Base-by-base conservation (phyloP, 2,797 vertebrate genomes). In the Eospalax fontanierii region DNA sequence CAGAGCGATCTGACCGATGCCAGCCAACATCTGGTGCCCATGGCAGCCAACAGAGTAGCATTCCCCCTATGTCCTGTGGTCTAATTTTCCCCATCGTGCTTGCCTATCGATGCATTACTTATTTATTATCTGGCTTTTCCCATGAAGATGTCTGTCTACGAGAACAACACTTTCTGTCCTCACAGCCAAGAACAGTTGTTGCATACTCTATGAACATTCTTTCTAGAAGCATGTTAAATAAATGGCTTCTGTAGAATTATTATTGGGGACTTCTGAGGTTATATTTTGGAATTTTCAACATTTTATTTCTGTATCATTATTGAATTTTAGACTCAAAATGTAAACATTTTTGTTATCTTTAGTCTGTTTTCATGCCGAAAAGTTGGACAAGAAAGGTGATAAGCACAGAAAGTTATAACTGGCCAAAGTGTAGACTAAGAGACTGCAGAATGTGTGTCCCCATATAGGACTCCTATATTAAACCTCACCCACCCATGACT, bases 231-330 rank as follows among this genome's bases (percentile, higher is more conserved):
- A 2, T 19, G 43, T 63, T 78, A 30, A 92, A 50, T n/a, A 18
- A 83, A 71, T 11, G n/a, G 14, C 33, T 43, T 63, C 59, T 74
- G 6, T 30, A 50, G 66, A 38, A 43, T 75, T 66, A 86, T 14
- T 80, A 50, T 18, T 43, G n/a, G 26, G 70, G 46, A 71, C 21
- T 16, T 16, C 22, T 5, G 54, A 61, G 30, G 28, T 43, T 19
- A 82, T 4, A 85, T 82, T 33, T 18, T 21, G 26, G 8, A 33
- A 9, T 57, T 78, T 66, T 95, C 66, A 93, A 61, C 87, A 54
- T 85, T 88, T 94, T n/a, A 75, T 68, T 87, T 96, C 35, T 12
- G 82, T 50, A 50, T 78, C 26, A 0, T 19, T 46, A 81, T 87
- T 75, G 1, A 87, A 18, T 61, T 81, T 73, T 65, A 18, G 40